Evolutionary conservation across 2,113 vertebrate species (phyloP).

Genomic region (Xiphophorus hellerii): DNA sequence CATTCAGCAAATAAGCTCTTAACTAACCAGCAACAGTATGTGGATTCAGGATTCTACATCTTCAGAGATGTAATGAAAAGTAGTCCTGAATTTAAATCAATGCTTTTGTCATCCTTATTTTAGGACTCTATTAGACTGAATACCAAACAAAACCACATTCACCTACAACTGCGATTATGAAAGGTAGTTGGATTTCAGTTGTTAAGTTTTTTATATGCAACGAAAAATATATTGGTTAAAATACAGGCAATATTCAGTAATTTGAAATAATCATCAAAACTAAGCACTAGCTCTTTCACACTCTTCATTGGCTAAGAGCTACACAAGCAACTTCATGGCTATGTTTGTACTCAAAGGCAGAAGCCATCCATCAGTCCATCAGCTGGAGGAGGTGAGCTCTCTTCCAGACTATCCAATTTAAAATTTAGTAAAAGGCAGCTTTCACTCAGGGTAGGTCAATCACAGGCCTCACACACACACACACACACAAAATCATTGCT

Average conservation of each 20-base stretch:
- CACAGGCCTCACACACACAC: neutral
- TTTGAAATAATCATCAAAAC: neutral
- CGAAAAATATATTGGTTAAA: neutral
- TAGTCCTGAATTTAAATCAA: neutral
- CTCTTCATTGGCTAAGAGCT: neutral
- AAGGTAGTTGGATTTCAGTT: neutral
- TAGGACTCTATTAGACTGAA: neutral
- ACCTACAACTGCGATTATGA: neutral
- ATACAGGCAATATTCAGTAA: neutral
- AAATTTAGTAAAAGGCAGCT: neutral
- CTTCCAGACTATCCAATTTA: neutral
- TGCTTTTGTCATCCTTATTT: neutral
- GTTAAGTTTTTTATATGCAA: neutral
- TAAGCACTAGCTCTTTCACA: neutral
- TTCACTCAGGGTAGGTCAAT: neutral
- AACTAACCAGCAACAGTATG: neutral
- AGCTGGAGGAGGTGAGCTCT: neutral
- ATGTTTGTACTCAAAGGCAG: neutral
- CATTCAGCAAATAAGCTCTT: too few species aligned
- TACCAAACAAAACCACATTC: neutral
- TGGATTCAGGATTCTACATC: neutral
- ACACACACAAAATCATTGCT: neutral
- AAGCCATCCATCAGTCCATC: neutral
- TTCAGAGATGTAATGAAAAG: neutral
- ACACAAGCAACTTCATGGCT: too few species aligned